A percentile compares a stretch with the other conserved stretches of the same genome.
These are phyloP conservation scores for Bambusicola thoracicus DNA, from an alignment of 2,113 vertebrate genomes.

Conservation along the genomic window DNA sequence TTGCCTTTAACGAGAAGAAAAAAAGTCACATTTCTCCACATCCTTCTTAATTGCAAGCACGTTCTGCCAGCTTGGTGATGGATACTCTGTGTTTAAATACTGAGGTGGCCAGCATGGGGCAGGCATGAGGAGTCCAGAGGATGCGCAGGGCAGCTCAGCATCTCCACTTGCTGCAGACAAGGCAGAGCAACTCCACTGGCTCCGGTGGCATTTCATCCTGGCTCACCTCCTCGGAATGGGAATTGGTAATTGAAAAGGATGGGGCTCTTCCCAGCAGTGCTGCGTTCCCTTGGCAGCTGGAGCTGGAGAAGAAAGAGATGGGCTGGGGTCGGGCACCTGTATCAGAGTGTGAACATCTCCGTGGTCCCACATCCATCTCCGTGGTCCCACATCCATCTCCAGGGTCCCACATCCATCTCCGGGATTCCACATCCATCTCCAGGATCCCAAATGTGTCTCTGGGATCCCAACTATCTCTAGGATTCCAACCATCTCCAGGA, in stretches of 20 bases:
- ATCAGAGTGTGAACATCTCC: rapidly evolving
- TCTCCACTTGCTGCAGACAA: neutral
- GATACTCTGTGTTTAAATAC: neutral
- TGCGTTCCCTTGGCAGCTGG: neutral
- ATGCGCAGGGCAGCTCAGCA: neutral
- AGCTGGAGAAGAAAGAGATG: neutral
- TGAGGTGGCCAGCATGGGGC: neutral
- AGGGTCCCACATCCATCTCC: neutral
- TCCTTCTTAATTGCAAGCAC: neutral
- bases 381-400: neutral
- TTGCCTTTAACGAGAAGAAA: neutral
- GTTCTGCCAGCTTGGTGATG: neutral
- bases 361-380: neutral
- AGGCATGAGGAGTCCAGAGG: neutral
- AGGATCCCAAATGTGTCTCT: neutral
- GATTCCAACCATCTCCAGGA: neutral
- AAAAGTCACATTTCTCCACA: neutral
- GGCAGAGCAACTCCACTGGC: neutral
- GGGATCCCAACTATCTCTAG: too few relatives aligned
- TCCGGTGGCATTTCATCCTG: slow-evolving; percentile 52
- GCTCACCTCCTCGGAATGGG: slow-evolving; percentile 11
- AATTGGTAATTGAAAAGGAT: slow-evolving; percentile 63
- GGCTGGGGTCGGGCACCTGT: neutral
- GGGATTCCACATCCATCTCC: neutral
- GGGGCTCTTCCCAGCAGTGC: slow-evolving; percentile 40